phyloP scores from a whole-genome alignment of 2,113 vertebrate genomes.

The Apus apus region DNA sequence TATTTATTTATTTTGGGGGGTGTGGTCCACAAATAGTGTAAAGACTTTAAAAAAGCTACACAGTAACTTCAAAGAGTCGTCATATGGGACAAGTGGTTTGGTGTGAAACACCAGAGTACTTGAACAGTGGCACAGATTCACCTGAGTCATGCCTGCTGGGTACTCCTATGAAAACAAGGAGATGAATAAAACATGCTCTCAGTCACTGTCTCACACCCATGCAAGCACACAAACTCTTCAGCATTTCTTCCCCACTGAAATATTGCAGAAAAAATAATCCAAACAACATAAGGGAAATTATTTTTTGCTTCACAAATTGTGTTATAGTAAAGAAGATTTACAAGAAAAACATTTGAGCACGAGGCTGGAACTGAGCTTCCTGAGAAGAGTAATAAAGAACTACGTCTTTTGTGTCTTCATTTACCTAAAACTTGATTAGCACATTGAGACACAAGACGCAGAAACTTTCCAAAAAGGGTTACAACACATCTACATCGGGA shows the following conservation, averaged over 20 bases:
- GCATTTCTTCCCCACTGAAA: not conserved
- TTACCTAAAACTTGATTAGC: conserved; percentile 25
- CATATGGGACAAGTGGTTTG: not conserved
- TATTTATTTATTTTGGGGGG: not conserved
- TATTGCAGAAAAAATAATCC: not conserved
- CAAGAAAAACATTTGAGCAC: not conserved
- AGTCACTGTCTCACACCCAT: not conserved
- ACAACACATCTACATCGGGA: not conserved
- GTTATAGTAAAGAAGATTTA: not conserved
- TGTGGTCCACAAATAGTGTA: not conserved
- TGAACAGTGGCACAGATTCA: not conserved
- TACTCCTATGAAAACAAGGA: not conserved
- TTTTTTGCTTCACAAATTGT: not conserved
- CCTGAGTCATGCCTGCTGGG: not conserved
- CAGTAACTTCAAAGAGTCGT: not conserved
- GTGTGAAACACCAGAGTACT: not conserved
- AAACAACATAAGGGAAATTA: not conserved
- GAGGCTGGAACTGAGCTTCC: not conserved
- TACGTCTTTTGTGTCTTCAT: not conserved
- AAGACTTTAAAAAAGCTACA: not conserved
- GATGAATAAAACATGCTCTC: conserved; percentile 29
- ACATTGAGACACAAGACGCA: not conserved
- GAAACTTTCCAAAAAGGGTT: not conserved
- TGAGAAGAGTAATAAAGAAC: not conserved
- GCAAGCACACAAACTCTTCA: not conserved